phyloP scores from a whole-genome alignment of 1,140 invertebrate species.

The Drosophila kurseongensis region DNA sequence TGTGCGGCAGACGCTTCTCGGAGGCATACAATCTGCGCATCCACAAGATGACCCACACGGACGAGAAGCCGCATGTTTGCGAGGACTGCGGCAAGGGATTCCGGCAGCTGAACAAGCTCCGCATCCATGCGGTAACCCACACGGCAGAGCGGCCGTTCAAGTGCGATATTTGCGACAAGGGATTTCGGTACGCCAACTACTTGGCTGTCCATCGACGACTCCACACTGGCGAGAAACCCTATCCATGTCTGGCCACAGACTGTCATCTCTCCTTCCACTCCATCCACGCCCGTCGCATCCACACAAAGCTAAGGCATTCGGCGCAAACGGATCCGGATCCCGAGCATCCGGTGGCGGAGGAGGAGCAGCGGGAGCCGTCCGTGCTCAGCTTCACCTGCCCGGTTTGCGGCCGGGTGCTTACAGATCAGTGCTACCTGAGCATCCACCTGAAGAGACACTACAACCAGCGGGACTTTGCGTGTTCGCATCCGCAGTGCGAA shows the following conservation, averaged over 20 bases:
- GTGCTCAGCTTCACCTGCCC: conserved; percentile 64
- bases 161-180: conserved; percentile 86
- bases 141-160: conserved; percentile 85
- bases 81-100: conserved; percentile 72
- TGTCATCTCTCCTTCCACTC: conserved; percentile 67
- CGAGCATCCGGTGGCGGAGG: neutral
- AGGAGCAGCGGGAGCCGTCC: neutral
- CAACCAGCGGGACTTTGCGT: conserved; percentile 61
- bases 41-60: conserved; percentile 75
- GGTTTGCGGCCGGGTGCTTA: conserved; percentile 59
- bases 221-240: conserved; percentile 93
- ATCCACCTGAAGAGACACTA: conserved; percentile 74
- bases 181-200: conserved; percentile 86
- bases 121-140: conserved; percentile 85
- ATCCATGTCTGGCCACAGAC: conserved; percentile 57
- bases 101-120: conserved; percentile 76
- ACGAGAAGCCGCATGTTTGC: conserved; percentile 79
- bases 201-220: conserved; percentile 87
- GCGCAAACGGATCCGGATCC: neutral
- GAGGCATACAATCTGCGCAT: conserved; percentile 73
- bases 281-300: conserved; percentile 66
- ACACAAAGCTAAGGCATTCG: conserved; percentile 57
- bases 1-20: conserved; percentile 53
- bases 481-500: conserved; percentile 46
- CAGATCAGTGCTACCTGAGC: conserved; percentile 73